Conservation (phyloP, 1,140 invertebrate species). For the Pogonomyrmex barbatus region DNA sequence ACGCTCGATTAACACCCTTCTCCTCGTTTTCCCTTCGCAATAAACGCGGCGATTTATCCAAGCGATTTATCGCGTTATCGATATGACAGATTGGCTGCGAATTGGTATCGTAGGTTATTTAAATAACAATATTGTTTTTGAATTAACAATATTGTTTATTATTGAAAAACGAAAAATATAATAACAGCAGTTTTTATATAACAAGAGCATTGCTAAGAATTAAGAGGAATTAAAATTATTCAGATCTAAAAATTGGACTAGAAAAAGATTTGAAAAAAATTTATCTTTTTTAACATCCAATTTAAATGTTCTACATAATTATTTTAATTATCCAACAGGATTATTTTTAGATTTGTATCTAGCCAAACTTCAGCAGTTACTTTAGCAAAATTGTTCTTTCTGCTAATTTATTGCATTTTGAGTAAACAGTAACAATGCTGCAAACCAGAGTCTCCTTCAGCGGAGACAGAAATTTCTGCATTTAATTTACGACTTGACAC, state of each 20-base stretch:
- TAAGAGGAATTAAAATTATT: neutral
- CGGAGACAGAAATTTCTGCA: slow-evolving; percentile 25
- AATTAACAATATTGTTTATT: neutral
- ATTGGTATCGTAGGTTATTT: neutral
- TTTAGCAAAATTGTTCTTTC: too few relatives aligned
- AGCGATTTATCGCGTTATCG: neutral
- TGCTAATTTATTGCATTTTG: neutral
- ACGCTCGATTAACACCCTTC: slow-evolving; percentile 36
- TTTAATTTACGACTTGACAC: slow-evolving; percentile 45
- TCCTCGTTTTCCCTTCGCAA: neutral
- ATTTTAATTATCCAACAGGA: too few relatives aligned
- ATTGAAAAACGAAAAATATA: neutral
- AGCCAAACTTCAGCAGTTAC: too few relatives aligned
- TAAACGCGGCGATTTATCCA: slow-evolving; percentile 30
- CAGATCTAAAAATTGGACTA: too few relatives aligned
- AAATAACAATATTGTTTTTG: neutral
- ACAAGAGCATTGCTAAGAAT: neutral
- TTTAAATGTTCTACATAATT: too few relatives aligned
- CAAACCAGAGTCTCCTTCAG: neutral
- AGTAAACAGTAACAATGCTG: slow-evolving; percentile 1
- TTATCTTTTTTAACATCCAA: too few relatives aligned
- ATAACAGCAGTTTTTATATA: neutral
- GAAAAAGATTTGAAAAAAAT: too few relatives aligned
- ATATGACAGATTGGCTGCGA: neutral
- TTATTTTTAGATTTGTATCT: too few relatives aligned